Evolutionary conservation across 2,888 invertebrate species (phyloP), one percentile per base, ranked within the genome.

Genomic region (Diachrysia chrysitis): DNA sequence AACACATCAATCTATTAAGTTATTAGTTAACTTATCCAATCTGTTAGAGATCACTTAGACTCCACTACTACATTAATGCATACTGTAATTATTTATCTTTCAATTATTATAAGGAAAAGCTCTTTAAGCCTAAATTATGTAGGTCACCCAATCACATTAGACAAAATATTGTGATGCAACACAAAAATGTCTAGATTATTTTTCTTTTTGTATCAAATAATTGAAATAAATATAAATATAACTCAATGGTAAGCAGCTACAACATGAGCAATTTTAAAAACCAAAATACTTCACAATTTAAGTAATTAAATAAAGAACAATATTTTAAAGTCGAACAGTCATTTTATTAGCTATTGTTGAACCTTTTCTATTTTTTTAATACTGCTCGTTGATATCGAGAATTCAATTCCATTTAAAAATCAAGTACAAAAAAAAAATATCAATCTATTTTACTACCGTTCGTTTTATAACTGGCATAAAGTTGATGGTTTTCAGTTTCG

Each of bases 351-450:
- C 16, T n/a, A 12, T 37, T 42, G n/a, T n/a, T 42, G 42, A 6
- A 4, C 10, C 10, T 32, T 42, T 16, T n/a, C n/a, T n/a, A 37
- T n/a, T n/a, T 42, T n/a, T 6, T 6, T n/a, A 42, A 42, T 6
- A n/a, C 5, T 42, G 42, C 4, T 14, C 16, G 14, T 42, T 5
- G 5, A n/a, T n/a, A 42, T 42, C 42, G 42, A n/a, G n/a, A 42
- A 42, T 42, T 42, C n/a, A 42, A 42, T 42, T 42, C 42, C 42
- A 42, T 42, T 37, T n/a, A n/a, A 42, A 42, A 42, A 42, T 42
- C 42, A n/a, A 42, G n/a, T n/a, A 42, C n/a, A n/a, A 42, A 42
- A 42, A 37, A 37, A 37, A 42, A 12, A 37, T 32, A 10, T n/a
- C 42, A n/a, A n/a, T 42, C 42, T 6, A 42, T 42, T 42, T 42